phyloP scores from a whole-genome alignment of 2,113 vertebrate species.

The Myodes glareolus region DNA sequence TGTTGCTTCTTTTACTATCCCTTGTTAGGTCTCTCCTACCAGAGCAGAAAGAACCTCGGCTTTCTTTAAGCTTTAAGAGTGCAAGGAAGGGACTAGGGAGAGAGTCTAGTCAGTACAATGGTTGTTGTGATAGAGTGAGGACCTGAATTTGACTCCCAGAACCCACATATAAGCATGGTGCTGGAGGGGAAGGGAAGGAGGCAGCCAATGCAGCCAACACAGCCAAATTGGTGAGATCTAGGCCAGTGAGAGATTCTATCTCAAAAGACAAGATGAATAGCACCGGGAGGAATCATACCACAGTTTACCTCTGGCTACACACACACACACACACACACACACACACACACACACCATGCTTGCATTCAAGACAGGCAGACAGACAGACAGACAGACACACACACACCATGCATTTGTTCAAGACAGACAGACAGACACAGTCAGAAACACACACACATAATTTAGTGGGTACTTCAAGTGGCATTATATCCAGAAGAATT shows the following conservation, averaged over 20 bases:
- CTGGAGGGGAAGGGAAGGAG: not conserved
- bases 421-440: not conserved
- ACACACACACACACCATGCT: not conserved
- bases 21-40: not conserved
- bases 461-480: not conserved
- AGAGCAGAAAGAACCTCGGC: not conserved
- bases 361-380: not conserved
- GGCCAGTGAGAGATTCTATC: not conserved
- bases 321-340: not conserved
- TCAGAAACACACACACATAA: not conserved
- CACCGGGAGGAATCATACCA: not conserved
- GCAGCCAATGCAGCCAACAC: not conserved
- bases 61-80: not conserved
- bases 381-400: not conserved
- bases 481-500: not conserved
- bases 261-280: not conserved
- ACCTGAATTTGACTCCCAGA: not conserved
- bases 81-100: not conserved
- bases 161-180: not conserved
- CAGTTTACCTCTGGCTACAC: not conserved
- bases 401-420: no score
- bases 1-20: not conserved
- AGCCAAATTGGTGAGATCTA: no score
- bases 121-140: not conserved
- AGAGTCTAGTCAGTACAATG: not conserved